A percentile compares a stretch with the other conserved stretches of the same genome.
Evolutionary conservation across 2,113 vertebrate species (phyloP).

Genomic region (Microcebus lehilahytsara): DNA sequence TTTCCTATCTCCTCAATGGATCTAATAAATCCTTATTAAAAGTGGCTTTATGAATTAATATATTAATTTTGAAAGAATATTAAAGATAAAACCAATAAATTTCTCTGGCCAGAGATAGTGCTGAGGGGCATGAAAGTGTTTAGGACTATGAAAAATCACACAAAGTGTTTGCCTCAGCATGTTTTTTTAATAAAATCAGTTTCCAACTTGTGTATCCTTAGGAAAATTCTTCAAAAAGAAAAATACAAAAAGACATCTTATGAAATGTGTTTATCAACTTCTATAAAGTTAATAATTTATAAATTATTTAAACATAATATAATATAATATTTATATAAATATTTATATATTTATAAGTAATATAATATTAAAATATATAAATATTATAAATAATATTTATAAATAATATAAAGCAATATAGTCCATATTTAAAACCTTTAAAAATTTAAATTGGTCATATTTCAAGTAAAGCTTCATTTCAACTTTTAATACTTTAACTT

Average conservation of each 20-base stretch:
- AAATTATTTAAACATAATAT: background rate
- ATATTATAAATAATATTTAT: background rate
- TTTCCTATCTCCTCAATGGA: background rate
- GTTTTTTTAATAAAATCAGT: conserved; percentile 12
- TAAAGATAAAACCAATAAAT: background rate
- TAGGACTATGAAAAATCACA: background rate
- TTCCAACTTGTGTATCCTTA: background rate
- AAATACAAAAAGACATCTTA: background rate
- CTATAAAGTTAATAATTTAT: background rate
- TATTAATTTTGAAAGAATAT: background rate
- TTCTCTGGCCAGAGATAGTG: background rate
- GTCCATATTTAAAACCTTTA: background rate
- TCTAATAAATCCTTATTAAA: background rate
- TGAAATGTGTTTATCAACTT: background rate
- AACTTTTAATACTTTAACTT: background rate
- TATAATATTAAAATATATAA: background rate
- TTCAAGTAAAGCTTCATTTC: background rate
- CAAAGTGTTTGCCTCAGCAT: background rate
- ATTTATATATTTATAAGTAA: background rate
- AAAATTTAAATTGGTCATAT: background rate
- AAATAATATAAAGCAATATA: background rate
- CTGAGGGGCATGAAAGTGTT: background rate
- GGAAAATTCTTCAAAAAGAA: background rate
- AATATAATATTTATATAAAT: background rate
- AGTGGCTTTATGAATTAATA: background rate